phyloP scores from a whole-genome alignment of 30 jellyfish, hydroid and myxozoan genomes.

The Cassiopea xamachana region DNA sequence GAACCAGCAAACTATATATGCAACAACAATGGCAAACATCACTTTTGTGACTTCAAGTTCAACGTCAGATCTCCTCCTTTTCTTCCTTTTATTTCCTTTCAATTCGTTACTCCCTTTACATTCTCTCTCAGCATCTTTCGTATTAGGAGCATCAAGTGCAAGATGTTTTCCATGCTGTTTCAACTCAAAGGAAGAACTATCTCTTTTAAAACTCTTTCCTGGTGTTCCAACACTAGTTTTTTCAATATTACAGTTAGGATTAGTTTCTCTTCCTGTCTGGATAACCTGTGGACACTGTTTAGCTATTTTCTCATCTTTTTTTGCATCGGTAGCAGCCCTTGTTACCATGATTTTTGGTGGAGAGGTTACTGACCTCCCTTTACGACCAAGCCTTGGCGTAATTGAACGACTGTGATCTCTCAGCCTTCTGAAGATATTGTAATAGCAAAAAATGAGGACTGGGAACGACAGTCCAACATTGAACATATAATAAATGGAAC shows the following conservation, averaged over 20 bases:
- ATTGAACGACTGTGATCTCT: constrained; percentile 79
- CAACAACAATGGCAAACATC: constrained; percentile 85
- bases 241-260: background rate
- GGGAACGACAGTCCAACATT: constrained; percentile 82
- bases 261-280: background rate
- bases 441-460: constrained; percentile 67
- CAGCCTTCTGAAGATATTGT: constrained; percentile 43
- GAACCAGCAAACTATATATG: constrained; percentile 82
- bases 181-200: background rate
- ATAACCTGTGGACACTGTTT: background rate
- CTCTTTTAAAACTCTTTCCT: background rate
- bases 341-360: constrained; percentile 35
- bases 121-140: background rate
- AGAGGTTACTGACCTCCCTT: constrained; percentile 24
- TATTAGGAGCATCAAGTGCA: too few relatives aligned
- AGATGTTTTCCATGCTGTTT: background rate
- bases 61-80: constrained; percentile 53
- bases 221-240: background rate
- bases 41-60: constrained; percentile 83
- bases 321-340: background rate
- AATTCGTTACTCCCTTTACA: background rate
- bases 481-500: constrained; percentile 72
- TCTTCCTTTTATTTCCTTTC: background rate
- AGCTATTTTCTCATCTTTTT: background rate
- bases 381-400: constrained; percentile 57